Percentiles rank a stretch among this genome's conserved stretches.
Conservation (phyloP, 1,140 invertebrate genomes). For the Drosophila erecta region DNA sequence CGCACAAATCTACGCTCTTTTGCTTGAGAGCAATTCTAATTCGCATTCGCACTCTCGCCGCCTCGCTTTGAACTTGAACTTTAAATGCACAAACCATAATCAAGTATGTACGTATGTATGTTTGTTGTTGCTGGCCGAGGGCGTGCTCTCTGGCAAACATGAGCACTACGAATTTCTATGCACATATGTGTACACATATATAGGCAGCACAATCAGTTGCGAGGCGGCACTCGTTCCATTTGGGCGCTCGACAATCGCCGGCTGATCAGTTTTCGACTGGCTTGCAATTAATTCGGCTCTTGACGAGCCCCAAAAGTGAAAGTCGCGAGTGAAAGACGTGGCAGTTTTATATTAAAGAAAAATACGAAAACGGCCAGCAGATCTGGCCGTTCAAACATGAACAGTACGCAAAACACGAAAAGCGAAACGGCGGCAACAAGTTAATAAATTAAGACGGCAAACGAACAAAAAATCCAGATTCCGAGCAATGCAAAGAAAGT, state of each 20-base stretch:
- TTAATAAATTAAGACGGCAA: conserved; percentile 69
- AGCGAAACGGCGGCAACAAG: conserved; percentile 52
- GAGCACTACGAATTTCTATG: no score
- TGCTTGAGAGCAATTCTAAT: conserved; percentile 60
- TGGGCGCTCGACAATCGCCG: conserved; percentile 33
- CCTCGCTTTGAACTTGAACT: conserved; percentile 83
- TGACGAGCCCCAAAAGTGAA: conserved; percentile 72
- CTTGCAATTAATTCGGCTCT: conserved; percentile 70
- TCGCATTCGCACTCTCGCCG: conserved; percentile 48
- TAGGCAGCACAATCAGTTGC: conserved; percentile 34
- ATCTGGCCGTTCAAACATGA: conserved; percentile 65
- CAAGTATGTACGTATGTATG: conserved; percentile 39
- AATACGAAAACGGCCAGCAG: conserved; percentile 24
- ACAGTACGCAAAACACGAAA: conserved; percentile 75
- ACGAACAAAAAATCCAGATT: conserved; percentile 30
- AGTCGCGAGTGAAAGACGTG: conserved; percentile 72
- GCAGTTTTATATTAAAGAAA: conserved; percentile 49
- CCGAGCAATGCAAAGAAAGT: conserved; percentile 67
- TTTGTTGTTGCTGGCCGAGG: conserved; percentile 35
- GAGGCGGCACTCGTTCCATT: conserved; percentile 44
- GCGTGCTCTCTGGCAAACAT: conserved; percentile 14
- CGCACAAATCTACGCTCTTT: background rate
- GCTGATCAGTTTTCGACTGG: conserved; percentile 56
- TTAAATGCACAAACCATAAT: conserved; percentile 69
- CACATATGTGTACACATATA: background rate